phyloP scores from a whole-genome alignment of 2,888 invertebrate species.

The Nemapogon koenigi region DNA sequence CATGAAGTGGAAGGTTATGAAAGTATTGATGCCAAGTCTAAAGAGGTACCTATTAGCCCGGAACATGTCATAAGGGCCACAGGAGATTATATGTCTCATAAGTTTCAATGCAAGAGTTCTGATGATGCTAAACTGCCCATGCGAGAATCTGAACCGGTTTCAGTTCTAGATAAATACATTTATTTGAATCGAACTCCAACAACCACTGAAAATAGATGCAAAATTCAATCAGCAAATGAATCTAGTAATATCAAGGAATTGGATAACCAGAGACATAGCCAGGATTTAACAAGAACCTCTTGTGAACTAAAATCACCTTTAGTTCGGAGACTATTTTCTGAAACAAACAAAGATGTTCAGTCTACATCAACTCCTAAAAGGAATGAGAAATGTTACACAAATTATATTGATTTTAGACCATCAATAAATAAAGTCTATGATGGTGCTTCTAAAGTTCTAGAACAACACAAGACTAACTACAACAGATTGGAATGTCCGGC shows the following conservation, averaged over 20 bases:
- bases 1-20: conserved; percentile 53
- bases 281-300: no score
- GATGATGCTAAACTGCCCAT: conserved; percentile 29
- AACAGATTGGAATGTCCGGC: conserved; percentile 24
- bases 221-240: background rate
- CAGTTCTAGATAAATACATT: conserved; percentile 49
- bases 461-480: conserved; percentile 43
- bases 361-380: conserved; percentile 52
- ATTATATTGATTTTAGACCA: conserved; percentile 37
- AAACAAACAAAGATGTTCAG: conserved; percentile 39
- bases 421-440: conserved; percentile 52
- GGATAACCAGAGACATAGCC: no score
- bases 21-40: conserved; percentile 37
- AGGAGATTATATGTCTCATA: conserved; percentile 43
- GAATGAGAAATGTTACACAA: conserved; percentile 20
- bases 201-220: background rate
- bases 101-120: conserved; percentile 30
- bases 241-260: no score
- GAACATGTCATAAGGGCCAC: conserved; percentile 50
- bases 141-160: conserved; percentile 31
- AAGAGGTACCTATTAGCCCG: conserved; percentile 25
- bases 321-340: conserved; percentile 37
- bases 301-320: conserved; percentile 35
- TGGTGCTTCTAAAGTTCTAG: conserved; percentile 45
- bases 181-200: conserved; percentile 34